These are phyloP conservation scores for Paelopatides confundens DNA, from an alignment of 53 echinoderm and acorn worm genomes.

Conservation along the genomic window DNA sequence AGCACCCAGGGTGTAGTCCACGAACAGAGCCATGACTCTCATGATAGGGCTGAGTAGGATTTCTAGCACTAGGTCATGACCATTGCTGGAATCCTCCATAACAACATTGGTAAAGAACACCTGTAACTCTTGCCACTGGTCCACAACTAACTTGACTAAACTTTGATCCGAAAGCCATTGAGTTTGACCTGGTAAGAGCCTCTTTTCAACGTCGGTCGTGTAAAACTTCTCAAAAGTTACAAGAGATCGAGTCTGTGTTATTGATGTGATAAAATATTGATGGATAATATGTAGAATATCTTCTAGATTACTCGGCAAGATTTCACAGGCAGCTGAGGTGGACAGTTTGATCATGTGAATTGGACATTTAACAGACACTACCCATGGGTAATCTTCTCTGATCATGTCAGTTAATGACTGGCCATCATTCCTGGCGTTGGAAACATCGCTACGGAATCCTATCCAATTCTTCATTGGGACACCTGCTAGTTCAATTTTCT, in stretches of 20 bases:
- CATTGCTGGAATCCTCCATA: conserved; percentile 1
- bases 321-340: not conserved
- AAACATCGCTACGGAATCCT: conserved; percentile 5
- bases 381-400: conserved; percentile 32
- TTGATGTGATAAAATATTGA: not conserved
- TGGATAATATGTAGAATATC: conserved; percentile 3
- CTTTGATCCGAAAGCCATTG: conserved; percentile 16
- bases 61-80: conserved; percentile 8
- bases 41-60: conserved; percentile 11
- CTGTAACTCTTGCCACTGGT: conserved; percentile 1
- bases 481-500: conserved; percentile 11
- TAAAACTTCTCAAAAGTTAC: conserved; percentile 11
- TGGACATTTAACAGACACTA: conserved; percentile 14
- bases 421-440: not conserved
- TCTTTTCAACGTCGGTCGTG: not conserved
- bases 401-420: not conserved
- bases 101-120: conserved; percentile 18
- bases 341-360: not conserved
- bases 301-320: not conserved
- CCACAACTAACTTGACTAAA: not conserved
- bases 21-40: not conserved
- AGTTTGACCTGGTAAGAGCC: not conserved
- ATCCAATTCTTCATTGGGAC: conserved; percentile 39
- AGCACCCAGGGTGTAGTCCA: conserved; percentile 5
- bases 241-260: not conserved